Evolutionary conservation across 2,888 invertebrate species (phyloP).

Genomic region (Thymelicus acteon): DNA sequence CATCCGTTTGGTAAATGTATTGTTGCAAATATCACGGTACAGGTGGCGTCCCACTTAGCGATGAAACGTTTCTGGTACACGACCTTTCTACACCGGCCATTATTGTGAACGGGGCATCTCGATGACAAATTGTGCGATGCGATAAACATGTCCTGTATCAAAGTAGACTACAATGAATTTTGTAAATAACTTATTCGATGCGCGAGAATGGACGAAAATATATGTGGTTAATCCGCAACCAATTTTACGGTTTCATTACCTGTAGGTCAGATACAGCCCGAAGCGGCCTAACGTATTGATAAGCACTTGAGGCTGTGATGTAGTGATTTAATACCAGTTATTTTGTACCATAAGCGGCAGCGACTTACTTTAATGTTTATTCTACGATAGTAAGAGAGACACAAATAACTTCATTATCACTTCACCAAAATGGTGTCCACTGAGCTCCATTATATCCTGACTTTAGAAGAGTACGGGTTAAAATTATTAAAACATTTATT

Average conservation of each 20-base stretch:
- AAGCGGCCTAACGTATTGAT: constrained; percentile 45
- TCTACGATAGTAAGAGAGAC: not conserved
- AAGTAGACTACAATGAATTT: constrained; percentile 22
- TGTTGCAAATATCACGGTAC: constrained; percentile 32
- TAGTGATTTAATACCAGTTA: constrained; percentile 61
- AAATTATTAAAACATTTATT: no score
- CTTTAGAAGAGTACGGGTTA: not conserved
- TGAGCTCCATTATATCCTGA: not conserved
- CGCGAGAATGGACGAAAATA: constrained; percentile 41
- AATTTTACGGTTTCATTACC: constrained; percentile 41
- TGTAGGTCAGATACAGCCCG: constrained; percentile 51
- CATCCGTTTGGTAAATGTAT: constrained; percentile 30
- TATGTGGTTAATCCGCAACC: constrained; percentile 45
- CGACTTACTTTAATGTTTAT: constrained; percentile 41
- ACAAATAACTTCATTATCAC: constrained; percentile 6
- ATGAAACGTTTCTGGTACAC: constrained; percentile 57
- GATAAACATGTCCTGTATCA: constrained; percentile 28
- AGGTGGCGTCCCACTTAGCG: constrained; percentile 54
- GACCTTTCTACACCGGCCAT: constrained; percentile 70
- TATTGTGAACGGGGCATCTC: constrained; percentile 55
- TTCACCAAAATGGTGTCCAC: no score
- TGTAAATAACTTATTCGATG: constrained; percentile 34
- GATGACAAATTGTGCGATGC: constrained; percentile 33
- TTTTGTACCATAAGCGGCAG: constrained; percentile 63
- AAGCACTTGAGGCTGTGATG: constrained; percentile 49